Evolutionary conservation across 2,888 invertebrate species (phyloP).

Genomic region (Nasonia oneida): DNA sequence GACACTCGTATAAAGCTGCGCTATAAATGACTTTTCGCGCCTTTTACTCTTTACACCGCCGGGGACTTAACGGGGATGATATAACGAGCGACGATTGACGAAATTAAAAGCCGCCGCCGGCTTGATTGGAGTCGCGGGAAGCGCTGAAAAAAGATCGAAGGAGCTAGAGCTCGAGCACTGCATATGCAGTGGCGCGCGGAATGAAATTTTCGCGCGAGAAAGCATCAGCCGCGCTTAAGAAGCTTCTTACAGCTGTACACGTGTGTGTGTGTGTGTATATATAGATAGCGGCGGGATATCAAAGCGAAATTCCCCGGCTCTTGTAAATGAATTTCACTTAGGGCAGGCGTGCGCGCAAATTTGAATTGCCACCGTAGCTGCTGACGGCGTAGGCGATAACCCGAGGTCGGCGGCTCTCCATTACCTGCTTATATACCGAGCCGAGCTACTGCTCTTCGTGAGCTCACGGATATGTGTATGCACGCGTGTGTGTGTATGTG

Average conservation of each 20-base stretch:
- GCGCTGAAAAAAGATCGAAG: background rate
- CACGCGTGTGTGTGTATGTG: background rate
- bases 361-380: slow-evolving; percentile 27
- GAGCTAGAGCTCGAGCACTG: too few species aligned
- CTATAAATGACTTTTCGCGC: background rate
- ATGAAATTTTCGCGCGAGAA: slow-evolving; percentile 3
- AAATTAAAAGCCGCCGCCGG: slow-evolving; percentile 12
- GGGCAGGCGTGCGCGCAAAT: slow-evolving; percentile 17
- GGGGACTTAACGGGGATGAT: background rate
- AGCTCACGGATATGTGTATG: background rate
- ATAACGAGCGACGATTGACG: background rate
- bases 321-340: slow-evolving; percentile 48
- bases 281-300: background rate
- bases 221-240: background rate
- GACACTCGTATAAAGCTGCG: background rate
- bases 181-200: background rate
- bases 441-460: background rate
- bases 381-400: slow-evolving; percentile 35
- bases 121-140: background rate
- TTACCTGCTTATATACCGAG: slow-evolving; percentile 17
- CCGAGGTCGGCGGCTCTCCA: slow-evolving; percentile 28
- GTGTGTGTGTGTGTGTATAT: background rate
- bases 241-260: background rate
- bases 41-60: background rate
- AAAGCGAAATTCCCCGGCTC: background rate